Evolutionary conservation across 2,113 vertebrate genomes (phyloP).

Genomic region (Megalops atlanticus): DNA sequence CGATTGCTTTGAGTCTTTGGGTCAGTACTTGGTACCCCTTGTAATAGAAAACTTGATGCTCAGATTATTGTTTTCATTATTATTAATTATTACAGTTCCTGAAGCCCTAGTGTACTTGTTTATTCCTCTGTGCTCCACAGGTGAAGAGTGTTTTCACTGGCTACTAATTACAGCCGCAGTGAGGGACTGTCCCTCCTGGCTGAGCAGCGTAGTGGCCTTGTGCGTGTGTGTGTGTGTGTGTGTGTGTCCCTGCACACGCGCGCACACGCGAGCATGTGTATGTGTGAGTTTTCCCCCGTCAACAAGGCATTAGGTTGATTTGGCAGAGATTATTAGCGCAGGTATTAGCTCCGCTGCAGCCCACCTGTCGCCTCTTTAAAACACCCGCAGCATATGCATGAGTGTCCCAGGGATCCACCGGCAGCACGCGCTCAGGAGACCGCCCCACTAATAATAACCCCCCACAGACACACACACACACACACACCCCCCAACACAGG

Average conservation of each 20-base stretch:
- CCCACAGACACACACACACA: background rate
- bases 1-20: too few species aligned
- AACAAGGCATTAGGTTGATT: constrained; percentile 62
- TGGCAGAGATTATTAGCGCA: constrained; percentile 68
- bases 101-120: constrained; percentile 54
- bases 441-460: constrained; percentile 55
- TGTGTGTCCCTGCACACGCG: constrained; percentile 8
- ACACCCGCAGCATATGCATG: constrained; percentile 78
- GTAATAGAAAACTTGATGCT: constrained; percentile 64
- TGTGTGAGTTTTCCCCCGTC: constrained; percentile 54
- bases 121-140: constrained; percentile 49
- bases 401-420: constrained; percentile 71
- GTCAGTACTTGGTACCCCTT: constrained; percentile 15
- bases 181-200: constrained; percentile 53
- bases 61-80: constrained; percentile 63
- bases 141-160: constrained; percentile 66
- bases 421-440: constrained; percentile 68
- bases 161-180: constrained; percentile 70
- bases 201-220: constrained; percentile 45
- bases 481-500: background rate
- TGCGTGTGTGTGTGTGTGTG: constrained; percentile 28
- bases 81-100: constrained; percentile 64
- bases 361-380: constrained; percentile 73
- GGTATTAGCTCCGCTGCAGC: constrained; percentile 58
- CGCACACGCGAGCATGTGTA: constrained; percentile 18